Percentiles rank a stretch among this genome's conserved stretches.
These are phyloP conservation scores for Xiphias gladius DNA, from an alignment of 2,113 vertebrate species.

Conservation along the genomic window DNA sequence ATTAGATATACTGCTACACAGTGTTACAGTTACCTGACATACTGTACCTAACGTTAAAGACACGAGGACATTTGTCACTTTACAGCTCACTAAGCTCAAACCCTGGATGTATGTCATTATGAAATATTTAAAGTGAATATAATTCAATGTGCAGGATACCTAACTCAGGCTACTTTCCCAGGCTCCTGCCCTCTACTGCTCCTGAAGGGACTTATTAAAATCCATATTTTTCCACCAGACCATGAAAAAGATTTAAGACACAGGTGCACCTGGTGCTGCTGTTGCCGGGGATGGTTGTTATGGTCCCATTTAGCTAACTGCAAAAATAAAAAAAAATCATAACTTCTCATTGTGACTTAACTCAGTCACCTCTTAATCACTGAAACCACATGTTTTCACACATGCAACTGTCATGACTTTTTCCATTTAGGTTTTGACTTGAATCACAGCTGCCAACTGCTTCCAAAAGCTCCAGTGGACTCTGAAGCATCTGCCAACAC, in stretches of 20 bases:
- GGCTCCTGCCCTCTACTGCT: constrained; percentile 69
- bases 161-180: constrained; percentile 64
- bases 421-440: constrained; percentile 53
- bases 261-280: constrained; percentile 78
- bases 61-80: background rate
- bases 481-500: constrained; percentile 74
- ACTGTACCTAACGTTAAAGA: background rate
- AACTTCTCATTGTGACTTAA: constrained; percentile 28
- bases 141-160: constrained; percentile 65
- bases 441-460: constrained; percentile 62
- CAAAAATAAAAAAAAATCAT: constrained; percentile 21
- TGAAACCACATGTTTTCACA: constrained; percentile 3
- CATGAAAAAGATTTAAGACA: constrained; percentile 76
- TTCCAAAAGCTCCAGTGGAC: constrained; percentile 50
- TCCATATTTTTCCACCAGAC: constrained; percentile 79
- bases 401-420: constrained; percentile 35
- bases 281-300: constrained; percentile 49
- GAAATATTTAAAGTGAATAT: constrained; percentile 56
- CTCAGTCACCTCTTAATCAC: background rate
- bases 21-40: background rate
- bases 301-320: constrained; percentile 41
- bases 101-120: constrained; percentile 45
- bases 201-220: constrained; percentile 85
- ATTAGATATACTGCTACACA: background rate
- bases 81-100: background rate